These are phyloP conservation scores for Cisticola juncidis DNA, from an alignment of 2,113 vertebrate species.

Conservation along the genomic window DNA sequence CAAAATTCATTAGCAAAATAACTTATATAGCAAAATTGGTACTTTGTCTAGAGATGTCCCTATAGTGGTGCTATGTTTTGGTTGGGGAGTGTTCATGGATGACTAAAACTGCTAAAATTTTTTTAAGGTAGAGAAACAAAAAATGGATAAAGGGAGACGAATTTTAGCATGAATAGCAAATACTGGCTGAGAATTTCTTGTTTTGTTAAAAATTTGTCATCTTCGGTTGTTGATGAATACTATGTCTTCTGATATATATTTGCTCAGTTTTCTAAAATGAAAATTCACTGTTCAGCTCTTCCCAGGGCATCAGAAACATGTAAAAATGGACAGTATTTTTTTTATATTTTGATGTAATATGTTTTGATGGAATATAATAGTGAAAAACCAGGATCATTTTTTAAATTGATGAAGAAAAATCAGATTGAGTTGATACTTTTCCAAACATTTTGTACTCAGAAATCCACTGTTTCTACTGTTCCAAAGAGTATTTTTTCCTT, in stretches of 20 bases:
- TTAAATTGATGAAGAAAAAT: background rate
- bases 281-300: background rate
- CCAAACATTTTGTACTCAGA: background rate
- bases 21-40: background rate
- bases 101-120: background rate
- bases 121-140: background rate
- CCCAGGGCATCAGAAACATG: background rate
- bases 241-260: background rate
- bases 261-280: background rate
- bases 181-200: background rate
- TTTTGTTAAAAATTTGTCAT: background rate
- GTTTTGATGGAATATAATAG: background rate
- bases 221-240: background rate
- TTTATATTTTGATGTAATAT: background rate
- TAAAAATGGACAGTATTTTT: background rate
- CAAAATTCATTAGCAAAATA: background rate
- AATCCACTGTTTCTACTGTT: background rate
- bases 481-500: background rate
- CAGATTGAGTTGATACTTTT: background rate
- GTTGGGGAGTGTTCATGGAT: background rate
- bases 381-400: background rate
- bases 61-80: background rate
- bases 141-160: background rate
- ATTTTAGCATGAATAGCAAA: background rate
- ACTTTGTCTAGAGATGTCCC: background rate